Evolutionary conservation across 2,797 vertebrate species (phyloP), one percentile per base, ranked within the genome.

Genomic region (Notolepis coatsorum): DNA sequence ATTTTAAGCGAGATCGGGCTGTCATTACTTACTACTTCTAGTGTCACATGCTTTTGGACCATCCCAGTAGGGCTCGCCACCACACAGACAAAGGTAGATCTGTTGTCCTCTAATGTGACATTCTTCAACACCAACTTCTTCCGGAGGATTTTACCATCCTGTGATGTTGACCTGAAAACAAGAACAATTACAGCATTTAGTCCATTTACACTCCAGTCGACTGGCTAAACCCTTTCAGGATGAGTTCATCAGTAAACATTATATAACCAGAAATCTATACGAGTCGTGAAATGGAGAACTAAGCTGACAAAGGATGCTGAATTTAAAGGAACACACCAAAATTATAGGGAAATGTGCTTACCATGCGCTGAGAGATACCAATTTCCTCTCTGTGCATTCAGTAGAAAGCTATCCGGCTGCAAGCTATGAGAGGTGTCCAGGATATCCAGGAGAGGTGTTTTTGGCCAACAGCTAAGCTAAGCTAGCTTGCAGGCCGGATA

Each of bases 11-110:
- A n/a, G n/a, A n/a, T n/a, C n/a, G n/a, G n/a, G n/a, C n/a, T n/a
- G n/a, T n/a, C n/a, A n/a, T n/a, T n/a, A n/a, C n/a, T n/a, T n/a
- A n/a, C n/a, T n/a, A n/a, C 7, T 23, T 7, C 6, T n/a, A 91
- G 42, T 1, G 3, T 84, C 0, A 81, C 47, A 5, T 49, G 3
- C 45, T 83, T 86, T 3, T 49, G 31, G 5, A 38, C 65, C 1
- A 13, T 28, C 7, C 92, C 92, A 0, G 49, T 17, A 0, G 82
- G 30, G 7, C 79, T 93, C 0, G 23, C 77, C 27, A 92, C 82
- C 4, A 91, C 39, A 6, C 92, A 94, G 7, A 79, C 83, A 53
- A 92, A 93, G 18, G 2, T 84, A 30, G 73, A 79, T 0, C 8
- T 18, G 13, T 86, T 27, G 50, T 94, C 91, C 27, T 79, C 41